These are phyloP conservation scores for Alsophila aescularia DNA, from an alignment of 2,888 invertebrate genomes.

Conservation along the genomic window DNA sequence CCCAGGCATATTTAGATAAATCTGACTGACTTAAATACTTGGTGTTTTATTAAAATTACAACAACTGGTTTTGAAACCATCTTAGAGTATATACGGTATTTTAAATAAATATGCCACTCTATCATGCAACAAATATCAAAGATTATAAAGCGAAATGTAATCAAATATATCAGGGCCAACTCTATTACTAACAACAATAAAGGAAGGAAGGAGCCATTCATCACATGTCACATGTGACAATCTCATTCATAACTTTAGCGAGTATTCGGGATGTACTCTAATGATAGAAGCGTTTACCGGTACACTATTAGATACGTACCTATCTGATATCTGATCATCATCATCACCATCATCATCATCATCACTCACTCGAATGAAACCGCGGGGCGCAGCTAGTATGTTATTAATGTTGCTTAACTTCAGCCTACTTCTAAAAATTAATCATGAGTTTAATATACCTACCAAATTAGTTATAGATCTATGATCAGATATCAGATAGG, in stretches of 20 bases:
- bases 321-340: not conserved
- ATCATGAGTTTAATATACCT: too few relatives aligned
- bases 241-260: slow-evolving; percentile 9
- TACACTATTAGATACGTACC: not conserved
- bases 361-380: too few relatives aligned
- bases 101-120: too few relatives aligned
- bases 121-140: not conserved
- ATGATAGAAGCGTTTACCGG: not conserved
- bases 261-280: slow-evolving; percentile 3
- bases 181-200: slow-evolving; percentile 4
- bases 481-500: not conserved
- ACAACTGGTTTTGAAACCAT: too few relatives aligned
- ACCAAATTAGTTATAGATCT: not conserved
- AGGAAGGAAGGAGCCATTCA: slow-evolving; percentile 14
- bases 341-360: too few relatives aligned
- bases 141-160: not conserved
- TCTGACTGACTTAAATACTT: too few relatives aligned
- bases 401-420: too few relatives aligned
- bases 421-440: too few relatives aligned
- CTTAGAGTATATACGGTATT: too few relatives aligned
- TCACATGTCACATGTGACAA: slow-evolving; percentile 16
- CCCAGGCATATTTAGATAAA: too few relatives aligned
- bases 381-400: too few relatives aligned
- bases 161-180: slow-evolving; percentile 2
- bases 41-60: too few relatives aligned